Evolutionary conservation across 2,888 invertebrate species (phyloP), one percentile per base, ranked within the genome.

Genomic region (Diloba caeruleocephala): DNA sequence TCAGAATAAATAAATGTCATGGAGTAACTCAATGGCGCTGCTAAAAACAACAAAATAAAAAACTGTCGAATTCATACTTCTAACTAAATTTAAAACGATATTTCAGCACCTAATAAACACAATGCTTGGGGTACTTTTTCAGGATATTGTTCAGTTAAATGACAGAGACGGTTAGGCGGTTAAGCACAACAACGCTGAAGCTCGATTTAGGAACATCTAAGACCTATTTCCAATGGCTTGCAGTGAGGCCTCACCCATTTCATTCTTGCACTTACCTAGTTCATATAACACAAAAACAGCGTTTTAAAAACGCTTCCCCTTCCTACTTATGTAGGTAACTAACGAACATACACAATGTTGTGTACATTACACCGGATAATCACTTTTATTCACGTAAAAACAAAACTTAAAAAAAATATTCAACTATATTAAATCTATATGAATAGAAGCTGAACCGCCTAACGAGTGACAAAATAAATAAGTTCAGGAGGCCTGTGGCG

Each of bases 401-500:
- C 82, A 84, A 84, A 85, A 82, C 82, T 86, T 84, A 85, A 86
- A 87, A 85, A 82, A 77, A 78, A 73, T 78, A 84, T 84, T 84
- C 71, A 84, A 82, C 82, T 85, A 86, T 87, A 84, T 82, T 87
- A 87, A 85, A 82, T 84, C 87, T 90, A 87, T 89, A 88, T 90
- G 82, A 85, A 87, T 88, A 90, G 81, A 88, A 89, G 90, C 87
- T 85, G 87, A 84, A 85, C 82, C 85, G 84, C 85, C 87, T 89
- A 89, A 90, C 89, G 79, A 88, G 88, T 89, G 89, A 88, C 84
- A 85, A 85, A 82, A 85, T 91, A 92, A 92, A 91, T 90, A 88
- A 86, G 81, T 85, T 83, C 80, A 71, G 85, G 87, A 82, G 75
- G 81, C 86, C 82, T 66, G 74, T 62, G 76, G 84, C 83, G 71